Evolutionary conservation across 2,888 invertebrate genomes (phyloP).

Genomic region (Lacanobia oleracea): DNA sequence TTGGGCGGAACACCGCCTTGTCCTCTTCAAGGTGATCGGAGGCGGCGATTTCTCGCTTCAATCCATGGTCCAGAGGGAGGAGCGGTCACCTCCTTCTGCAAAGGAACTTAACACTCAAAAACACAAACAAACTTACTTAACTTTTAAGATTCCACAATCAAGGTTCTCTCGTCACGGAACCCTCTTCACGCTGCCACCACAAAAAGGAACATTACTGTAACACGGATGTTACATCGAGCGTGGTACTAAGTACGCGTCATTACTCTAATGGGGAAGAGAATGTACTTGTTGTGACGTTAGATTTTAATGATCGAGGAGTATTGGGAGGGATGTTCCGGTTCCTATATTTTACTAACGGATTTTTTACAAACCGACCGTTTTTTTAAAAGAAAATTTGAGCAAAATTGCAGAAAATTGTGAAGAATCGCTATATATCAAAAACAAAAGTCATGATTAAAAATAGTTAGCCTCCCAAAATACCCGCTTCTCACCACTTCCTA

Average conservation of each 20-base stretch:
- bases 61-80: too few relatives aligned
- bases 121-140: slow-evolving; percentile 10
- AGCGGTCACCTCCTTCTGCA: too few relatives aligned
- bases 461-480: too few relatives aligned
- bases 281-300: slow-evolving; percentile 9
- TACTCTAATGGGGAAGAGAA: slow-evolving; percentile 28
- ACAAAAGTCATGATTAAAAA: too few relatives aligned
- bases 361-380: not conserved
- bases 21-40: too few relatives aligned
- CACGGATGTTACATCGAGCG: slow-evolving; percentile 39
- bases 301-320: slow-evolving; percentile 34
- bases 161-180: slow-evolving; percentile 29
- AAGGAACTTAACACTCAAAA: slow-evolving; percentile 6
- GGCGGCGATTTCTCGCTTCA: too few relatives aligned
- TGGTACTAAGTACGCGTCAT: slow-evolving; percentile 49
- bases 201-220: slow-evolving; percentile 51
- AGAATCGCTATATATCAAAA: too few relatives aligned
- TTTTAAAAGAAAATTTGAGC: too few relatives aligned
- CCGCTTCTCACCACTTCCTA: too few relatives aligned
- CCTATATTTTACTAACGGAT: not conserved
- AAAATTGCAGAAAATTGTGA: too few relatives aligned
- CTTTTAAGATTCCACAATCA: slow-evolving; percentile 26
- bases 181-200: slow-evolving; percentile 39
- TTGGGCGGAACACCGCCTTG: too few relatives aligned
- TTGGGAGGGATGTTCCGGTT: not conserved